A percentile compares a stretch with the other conserved stretches of the same genome.
phyloP scores from a whole-genome alignment of 1,140 invertebrate genomes.

The Pachypsylla venusta region DNA sequence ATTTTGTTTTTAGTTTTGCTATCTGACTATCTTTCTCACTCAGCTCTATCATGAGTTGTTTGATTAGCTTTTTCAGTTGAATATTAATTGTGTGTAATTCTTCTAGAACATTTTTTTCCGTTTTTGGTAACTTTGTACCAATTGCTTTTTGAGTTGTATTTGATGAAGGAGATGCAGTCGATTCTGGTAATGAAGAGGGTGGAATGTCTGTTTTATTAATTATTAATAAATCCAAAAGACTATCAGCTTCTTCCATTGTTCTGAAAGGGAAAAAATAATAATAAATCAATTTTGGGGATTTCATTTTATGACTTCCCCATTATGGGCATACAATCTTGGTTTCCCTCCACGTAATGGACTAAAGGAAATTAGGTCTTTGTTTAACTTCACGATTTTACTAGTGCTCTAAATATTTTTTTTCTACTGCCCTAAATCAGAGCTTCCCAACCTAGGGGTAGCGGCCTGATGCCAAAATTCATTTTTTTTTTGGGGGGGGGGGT shows the following conservation, averaged over 20 bases:
- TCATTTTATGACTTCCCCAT: too few relatives aligned
- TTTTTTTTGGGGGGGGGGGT: too few relatives aligned
- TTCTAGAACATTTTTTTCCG: constrained; percentile 40
- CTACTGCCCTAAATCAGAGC: too few relatives aligned
- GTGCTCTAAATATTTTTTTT: too few relatives aligned
- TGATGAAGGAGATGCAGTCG: constrained; percentile 22
- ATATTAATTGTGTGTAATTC: constrained; percentile 32
- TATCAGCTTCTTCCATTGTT: constrained; percentile 45
- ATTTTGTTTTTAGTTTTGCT: constrained; percentile 34
- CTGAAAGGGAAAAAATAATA: constrained; percentile 35
- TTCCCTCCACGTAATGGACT: too few relatives aligned
- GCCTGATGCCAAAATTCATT: too few relatives aligned
- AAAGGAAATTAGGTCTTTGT: too few relatives aligned
- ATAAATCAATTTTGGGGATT: neutral
- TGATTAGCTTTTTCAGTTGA: constrained; percentile 31
- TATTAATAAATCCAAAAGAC: constrained; percentile 35
- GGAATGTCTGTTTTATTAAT: constrained; percentile 23
- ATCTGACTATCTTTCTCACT: constrained; percentile 42
- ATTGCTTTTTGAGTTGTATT: constrained; percentile 25
- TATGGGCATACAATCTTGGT: too few relatives aligned
- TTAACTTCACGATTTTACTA: too few relatives aligned
- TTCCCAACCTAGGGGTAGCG: too few relatives aligned
- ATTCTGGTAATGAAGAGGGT: constrained; percentile 1
- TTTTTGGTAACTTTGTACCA: constrained; percentile 39
- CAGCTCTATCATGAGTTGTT: constrained; percentile 39